Percentiles rank a stretch among this genome's conserved stretches.
Evolutionary conservation across 2,113 vertebrate genomes (phyloP).

Genomic region (Oenanthe oenanthe): DNA sequence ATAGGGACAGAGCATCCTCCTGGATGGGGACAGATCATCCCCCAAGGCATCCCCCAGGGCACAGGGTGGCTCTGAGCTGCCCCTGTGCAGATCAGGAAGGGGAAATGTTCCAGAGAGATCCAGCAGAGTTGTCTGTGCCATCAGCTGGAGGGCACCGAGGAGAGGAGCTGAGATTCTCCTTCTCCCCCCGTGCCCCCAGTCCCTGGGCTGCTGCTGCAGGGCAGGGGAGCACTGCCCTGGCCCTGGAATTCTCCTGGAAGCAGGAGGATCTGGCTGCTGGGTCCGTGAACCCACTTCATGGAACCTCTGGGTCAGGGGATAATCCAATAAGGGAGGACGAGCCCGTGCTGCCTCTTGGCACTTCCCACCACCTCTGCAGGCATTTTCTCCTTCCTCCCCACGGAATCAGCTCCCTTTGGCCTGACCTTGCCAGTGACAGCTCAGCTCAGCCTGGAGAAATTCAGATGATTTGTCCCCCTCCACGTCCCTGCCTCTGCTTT

Average conservation of each 20-base stretch:
- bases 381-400: background rate
- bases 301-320: background rate
- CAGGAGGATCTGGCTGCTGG: background rate
- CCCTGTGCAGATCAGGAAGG: background rate
- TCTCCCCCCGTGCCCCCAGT: background rate
- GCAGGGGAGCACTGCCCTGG: background rate
- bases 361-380: background rate
- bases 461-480: slow-evolving; percentile 2
- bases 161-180: background rate
- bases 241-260: background rate
- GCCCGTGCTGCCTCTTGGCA: background rate
- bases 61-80: no score
- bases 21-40: no score
- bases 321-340: background rate
- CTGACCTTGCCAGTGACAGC: slow-evolving; percentile 28
- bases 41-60: no score
- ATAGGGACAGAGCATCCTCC: no score
- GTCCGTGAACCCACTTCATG: background rate
- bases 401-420: background rate
- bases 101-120: background rate
- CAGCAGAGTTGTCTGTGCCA: background rate
- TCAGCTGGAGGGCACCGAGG: background rate
- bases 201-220: no score
- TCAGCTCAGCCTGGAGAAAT: background rate
- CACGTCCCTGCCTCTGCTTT: background rate